Base-by-base conservation (phyloP, 2,888 invertebrate genomes). In the Vesta saturnalis region DNA sequence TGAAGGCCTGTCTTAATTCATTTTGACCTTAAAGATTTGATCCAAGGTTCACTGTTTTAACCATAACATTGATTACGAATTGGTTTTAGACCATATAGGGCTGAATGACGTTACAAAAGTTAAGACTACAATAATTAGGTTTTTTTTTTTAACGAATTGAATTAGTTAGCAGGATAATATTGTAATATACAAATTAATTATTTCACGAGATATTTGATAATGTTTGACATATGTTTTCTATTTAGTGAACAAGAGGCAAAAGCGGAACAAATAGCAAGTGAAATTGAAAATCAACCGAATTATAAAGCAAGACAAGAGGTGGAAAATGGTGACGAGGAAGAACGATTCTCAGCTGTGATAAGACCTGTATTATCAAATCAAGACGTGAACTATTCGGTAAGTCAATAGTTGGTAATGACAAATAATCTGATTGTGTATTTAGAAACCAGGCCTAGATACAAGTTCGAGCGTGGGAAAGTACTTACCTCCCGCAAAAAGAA, bases 321-420 rank as follows among this genome's bases (percentile, higher is more conserved):
- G 35, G 97, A 97, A 85, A 97, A 97, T 84, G 96, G 95, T 0
- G 95, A 96, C 80, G 96, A 96, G 80, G 97, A 97, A 83, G 91
- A 94, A 71, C 81, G 89, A 76, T 96, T 90, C 85, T 95, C 96
- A 58, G 93, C 97, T 10, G 97, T 97, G 15, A 88, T 90, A 70
- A 86, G 94, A 59, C 91, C 92, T 4, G 61, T 43, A 23, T 1
- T 39, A 18, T 55, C 61, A 19, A 63, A 30, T 18, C 72, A 72
- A 58, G 70, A 75, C 18, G 67, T 69, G 57, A 67, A 21, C 46
- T 73, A 70, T 61, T 60, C 68, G 2, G 39, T 39, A 39, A 23
- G 23, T 23, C 8, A 23, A 23, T 8, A 43, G 73, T 55, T 18
- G 18, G 52, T 18, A 46, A 46, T 46, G 4, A 46, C 15, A 54